Evolutionary conservation across 2,888 invertebrate species (phyloP), one percentile per base, ranked within the genome.

Genomic region (Lepidocyrtoides sp.): DNA sequence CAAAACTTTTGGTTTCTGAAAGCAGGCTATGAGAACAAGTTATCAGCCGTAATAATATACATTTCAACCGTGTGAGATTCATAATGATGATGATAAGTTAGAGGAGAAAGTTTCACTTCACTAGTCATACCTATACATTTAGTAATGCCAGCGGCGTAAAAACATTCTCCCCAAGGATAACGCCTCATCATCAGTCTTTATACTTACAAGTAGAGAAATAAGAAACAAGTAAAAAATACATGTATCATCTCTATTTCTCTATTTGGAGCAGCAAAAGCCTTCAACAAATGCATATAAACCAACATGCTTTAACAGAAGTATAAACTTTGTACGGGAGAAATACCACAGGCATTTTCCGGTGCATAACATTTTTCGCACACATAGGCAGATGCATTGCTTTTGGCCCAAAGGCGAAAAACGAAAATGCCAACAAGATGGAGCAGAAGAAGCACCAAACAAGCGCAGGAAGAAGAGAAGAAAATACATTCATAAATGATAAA

Each of bases 401-500:
- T 60, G 5, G 10, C 26, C 12, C n/a, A n/a, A n/a, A 26, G 10
- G 12, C 36, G 10, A 7, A 12, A 72, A 17, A 79, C 20, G 79
- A 29, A 17, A 79, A 29, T 72, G 41, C 44, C 72, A 44, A 72
- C 66, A 69, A 69, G 66, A 69, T 69, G 66, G 36, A 63, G 29
- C 14, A 2, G 26, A 12, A 14, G 63, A 29, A 63, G 63, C 63
- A 26, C 0, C 44, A 54, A 54, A 54, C 17, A 54, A 79, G 8
- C 17, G 51, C 17, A 32, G 44, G 72, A 72, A 72, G 72, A 63
- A 66, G 83, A 66, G 83, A 66, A 83, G 83, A 83, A 83, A n/a
- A 63, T 44, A 48, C 36, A 36, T 36, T 4, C n/a, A n/a, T n/a
- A 36, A 36, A 48, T 23, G 75, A 2, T 48, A 72, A 66, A 44